phyloP scores from a whole-genome alignment of 1,140 invertebrate species.

The Hycleus phaleratus region DNA sequence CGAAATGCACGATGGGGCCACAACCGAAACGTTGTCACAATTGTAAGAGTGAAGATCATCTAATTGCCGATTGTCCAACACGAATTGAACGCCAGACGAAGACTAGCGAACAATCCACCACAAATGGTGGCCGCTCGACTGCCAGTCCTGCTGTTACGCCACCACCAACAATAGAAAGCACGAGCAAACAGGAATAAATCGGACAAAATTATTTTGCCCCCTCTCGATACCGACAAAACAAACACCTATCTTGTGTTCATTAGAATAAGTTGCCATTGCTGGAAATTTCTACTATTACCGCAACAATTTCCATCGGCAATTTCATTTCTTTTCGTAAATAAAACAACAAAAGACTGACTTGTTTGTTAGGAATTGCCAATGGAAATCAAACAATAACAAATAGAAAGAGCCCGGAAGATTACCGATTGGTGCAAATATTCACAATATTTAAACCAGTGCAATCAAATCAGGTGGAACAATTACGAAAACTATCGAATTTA shows the following conservation, averaged over 20 bases:
- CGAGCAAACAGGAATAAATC: constrained; percentile 9
- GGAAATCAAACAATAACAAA: not conserved
- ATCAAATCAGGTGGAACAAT: constrained; percentile 13
- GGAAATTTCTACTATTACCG: not conserved
- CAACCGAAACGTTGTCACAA: constrained; percentile 83
- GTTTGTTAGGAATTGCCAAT: no score
- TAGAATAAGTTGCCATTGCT: not conserved
- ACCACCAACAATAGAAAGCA: constrained; percentile 4
- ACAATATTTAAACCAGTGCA: constrained; percentile 21
- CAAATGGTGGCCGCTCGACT: constrained; percentile 5
- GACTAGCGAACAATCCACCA: constrained; percentile 3
- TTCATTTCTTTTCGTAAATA: no score
- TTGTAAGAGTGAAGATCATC: constrained; percentile 77
- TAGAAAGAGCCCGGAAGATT: constrained; percentile 1
- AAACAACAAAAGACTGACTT: no score
- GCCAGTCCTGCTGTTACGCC: constrained; percentile 3
- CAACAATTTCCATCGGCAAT: not conserved
- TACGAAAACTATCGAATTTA: constrained; percentile 32
- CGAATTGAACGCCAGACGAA: constrained; percentile 27
- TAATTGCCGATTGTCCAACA: constrained; percentile 77
- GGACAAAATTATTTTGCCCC: not conserved
- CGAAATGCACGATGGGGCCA: constrained; percentile 76
- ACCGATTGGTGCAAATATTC: constrained; percentile 7
- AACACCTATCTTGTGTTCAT: constrained; percentile 21
- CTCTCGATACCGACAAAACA: not conserved